phyloP scores from a whole-genome alignment of 2,888 invertebrate genomes.

The Phrixothrix hirtus region DNA sequence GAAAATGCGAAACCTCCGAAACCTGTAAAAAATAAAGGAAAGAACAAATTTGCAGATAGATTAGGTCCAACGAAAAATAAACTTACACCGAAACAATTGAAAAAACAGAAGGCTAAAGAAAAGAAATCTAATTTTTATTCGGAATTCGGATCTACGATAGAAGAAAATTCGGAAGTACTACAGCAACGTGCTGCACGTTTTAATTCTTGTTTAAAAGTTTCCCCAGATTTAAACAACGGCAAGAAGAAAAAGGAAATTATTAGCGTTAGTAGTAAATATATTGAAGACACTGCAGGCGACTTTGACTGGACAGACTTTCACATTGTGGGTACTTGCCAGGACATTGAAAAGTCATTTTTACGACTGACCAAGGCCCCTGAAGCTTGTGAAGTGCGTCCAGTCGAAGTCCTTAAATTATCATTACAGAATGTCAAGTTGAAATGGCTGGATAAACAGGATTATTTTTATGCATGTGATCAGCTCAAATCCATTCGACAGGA shows the following conservation, averaged over 20 bases:
- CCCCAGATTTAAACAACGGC: constrained; percentile 12
- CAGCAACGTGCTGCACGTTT: constrained; percentile 91
- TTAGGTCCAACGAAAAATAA: constrained; percentile 58
- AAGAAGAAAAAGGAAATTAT: constrained; percentile 31
- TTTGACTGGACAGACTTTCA: constrained; percentile 86
- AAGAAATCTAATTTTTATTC: constrained; percentile 69
- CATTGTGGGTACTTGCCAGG: constrained; percentile 91
- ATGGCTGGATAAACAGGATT: constrained; percentile 91
- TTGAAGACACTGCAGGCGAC: constrained; percentile 69
- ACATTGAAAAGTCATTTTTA: constrained; percentile 95
- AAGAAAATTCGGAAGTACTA: constrained; percentile 76
- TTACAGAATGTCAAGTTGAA: constrained; percentile 87
- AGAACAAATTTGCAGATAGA: constrained; percentile 63
- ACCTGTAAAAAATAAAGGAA: constrained; percentile 45
- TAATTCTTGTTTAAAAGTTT: constrained; percentile 54
- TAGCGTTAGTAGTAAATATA: constrained; percentile 42
- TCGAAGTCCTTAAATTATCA: constrained; percentile 80
- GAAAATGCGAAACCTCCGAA: constrained; percentile 54
- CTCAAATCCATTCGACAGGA: constrained; percentile 98
- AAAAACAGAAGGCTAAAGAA: constrained; percentile 60
- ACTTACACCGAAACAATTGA: constrained; percentile 52
- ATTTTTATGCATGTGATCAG: constrained; percentile 97
- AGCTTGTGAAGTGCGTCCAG: constrained; percentile 88
- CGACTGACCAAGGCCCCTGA: constrained; percentile 95
- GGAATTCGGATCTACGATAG: constrained; percentile 65